Percentiles rank a stretch among this genome's conserved stretches.
phyloP scores from a whole-genome alignment of 1,140 invertebrate species.

The Rhyacophila brunnea region DNA sequence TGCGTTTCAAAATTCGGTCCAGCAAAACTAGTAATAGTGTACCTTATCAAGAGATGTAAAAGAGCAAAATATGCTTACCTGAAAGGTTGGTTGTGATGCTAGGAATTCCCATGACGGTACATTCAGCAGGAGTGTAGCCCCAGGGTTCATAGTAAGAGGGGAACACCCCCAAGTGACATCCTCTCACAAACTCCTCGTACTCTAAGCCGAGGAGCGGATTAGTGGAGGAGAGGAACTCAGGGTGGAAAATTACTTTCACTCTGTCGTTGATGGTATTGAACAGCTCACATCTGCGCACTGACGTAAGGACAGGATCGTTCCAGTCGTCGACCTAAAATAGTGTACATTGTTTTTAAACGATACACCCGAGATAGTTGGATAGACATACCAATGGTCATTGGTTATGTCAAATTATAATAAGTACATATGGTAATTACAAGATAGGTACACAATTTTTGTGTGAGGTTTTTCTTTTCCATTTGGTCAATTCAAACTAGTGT shows the following conservation, averaged over 20 bases:
- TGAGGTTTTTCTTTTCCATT: no score
- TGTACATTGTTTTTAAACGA: no score
- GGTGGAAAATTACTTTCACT: conserved; percentile 99
- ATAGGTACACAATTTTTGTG: no score
- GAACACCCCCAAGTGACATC: conserved; percentile 98
- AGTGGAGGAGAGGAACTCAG: conserved; percentile 96
- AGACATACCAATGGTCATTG: no score
- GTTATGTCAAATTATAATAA: no score
- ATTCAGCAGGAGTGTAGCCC: conserved; percentile 99
- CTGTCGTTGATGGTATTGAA: conserved; percentile 94
- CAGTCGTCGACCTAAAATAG: conserved; percentile 77
- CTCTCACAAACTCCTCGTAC: conserved; percentile 99
- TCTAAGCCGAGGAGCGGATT: conserved; percentile 98
- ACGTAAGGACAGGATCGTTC: conserved; percentile 85
- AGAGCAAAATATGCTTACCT: no score
- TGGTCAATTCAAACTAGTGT: no score
- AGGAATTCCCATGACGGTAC: conserved; percentile 99
- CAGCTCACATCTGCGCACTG: conserved; percentile 87
- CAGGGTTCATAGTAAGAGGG: conserved; percentile 99
- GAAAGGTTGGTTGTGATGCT: conserved; percentile 97
- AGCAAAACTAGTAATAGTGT: no score
- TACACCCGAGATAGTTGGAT: no score
- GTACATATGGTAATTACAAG: no score
- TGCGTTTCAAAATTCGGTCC: no score
- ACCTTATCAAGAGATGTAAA: no score